A percentile compares a stretch with the other conserved stretches of the same genome.
phyloP scores from a whole-genome alignment of 2,797 vertebrate species.

The Myripristis jacobus region DNA sequence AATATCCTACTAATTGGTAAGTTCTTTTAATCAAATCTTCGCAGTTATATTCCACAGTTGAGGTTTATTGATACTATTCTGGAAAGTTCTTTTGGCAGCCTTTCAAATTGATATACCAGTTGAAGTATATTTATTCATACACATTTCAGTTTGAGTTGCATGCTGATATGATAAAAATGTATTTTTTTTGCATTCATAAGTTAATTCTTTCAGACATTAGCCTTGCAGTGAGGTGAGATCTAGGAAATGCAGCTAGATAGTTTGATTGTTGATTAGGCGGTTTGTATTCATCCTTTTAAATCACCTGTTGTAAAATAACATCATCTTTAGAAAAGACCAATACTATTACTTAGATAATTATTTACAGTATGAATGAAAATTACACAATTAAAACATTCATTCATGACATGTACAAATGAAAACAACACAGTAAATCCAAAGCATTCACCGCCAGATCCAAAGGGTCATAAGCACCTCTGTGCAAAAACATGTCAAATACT shows the following conservation, averaged over 20 bases:
- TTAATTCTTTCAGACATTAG: constrained; percentile 28
- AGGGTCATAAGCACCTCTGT: no score
- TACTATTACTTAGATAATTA: no score
- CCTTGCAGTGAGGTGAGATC: not conserved
- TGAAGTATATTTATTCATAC: not conserved
- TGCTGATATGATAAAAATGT: not conserved
- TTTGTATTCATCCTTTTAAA: constrained; percentile 2
- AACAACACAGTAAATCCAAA: no score
- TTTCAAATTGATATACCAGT: not conserved
- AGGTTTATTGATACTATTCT: not conserved
- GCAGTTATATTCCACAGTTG: not conserved
- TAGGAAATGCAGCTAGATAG: not conserved
- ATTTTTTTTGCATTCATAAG: constrained; percentile 13
- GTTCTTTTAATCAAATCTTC: not conserved
- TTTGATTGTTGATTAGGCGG: not conserved
- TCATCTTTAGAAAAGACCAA: no score
- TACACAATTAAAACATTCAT: not conserved
- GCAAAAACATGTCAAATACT: no score
- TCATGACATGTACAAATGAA: no score
- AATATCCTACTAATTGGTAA: no score
- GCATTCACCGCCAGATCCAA: no score
- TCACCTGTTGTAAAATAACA: not conserved
- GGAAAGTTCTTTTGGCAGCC: not conserved
- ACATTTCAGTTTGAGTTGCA: not conserved
- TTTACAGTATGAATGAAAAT: no score